Evolutionary conservation across 2,797 vertebrate species (phyloP).

Genomic region (Harpagifer antarcticus): DNA sequence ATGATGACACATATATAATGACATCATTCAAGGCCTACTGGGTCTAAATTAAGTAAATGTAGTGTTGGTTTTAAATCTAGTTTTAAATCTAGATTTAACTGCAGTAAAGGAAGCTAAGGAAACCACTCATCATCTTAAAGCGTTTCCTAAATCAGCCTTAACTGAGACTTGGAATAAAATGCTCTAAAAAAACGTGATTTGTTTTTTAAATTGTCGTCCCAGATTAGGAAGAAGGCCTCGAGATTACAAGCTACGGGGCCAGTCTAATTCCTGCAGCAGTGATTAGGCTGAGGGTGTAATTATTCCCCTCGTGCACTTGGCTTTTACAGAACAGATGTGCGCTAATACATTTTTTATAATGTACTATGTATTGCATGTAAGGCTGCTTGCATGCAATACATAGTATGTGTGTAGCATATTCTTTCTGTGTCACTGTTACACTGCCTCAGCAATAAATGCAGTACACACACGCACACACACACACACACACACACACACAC

Average conservation of each 20-base stretch:
- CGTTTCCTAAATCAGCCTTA: background rate
- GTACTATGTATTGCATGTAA: background rate
- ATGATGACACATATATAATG: no score
- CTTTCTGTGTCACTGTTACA: constrained; percentile 73
- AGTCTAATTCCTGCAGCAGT: constrained; percentile 53
- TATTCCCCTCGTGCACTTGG: constrained; percentile 37
- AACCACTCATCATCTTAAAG: background rate
- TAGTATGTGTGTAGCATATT: background rate
- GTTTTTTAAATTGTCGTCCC: constrained; percentile 28
- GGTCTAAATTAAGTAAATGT: constrained; percentile 21
- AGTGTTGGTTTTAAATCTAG: constrained; percentile 10
- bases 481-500: constrained; percentile 35
- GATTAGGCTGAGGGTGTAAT: constrained; percentile 57
- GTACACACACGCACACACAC: constrained; percentile 46
- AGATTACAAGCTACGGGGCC: constrained; percentile 44
- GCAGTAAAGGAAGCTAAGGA: background rate
- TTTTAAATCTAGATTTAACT: constrained; percentile 24
- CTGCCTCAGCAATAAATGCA: constrained; percentile 52
- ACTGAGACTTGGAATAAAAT: background rate
- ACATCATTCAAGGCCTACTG: constrained; percentile 6
- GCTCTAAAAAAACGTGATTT: constrained; percentile 11
- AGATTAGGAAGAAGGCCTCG: constrained; percentile 41
- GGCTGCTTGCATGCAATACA: background rate
- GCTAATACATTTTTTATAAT: background rate
- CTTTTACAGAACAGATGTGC: constrained; percentile 24